phyloP scores from a whole-genome alignment of 2,888 invertebrate genomes.

The Liposcelis brunnea region DNA sequence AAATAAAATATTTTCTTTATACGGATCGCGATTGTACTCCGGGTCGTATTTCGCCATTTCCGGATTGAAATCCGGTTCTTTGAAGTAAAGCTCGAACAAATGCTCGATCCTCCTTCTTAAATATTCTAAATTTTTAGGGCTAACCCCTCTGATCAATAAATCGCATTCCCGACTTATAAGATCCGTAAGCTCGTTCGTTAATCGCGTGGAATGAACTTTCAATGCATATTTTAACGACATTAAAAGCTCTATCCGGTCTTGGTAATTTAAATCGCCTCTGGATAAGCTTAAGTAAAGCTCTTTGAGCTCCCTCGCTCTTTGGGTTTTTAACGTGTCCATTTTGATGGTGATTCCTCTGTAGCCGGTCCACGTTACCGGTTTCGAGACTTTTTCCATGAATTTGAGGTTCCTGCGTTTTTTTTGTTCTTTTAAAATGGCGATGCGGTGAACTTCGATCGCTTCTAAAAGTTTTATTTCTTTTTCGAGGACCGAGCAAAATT shows the following conservation, averaged over 20 bases:
- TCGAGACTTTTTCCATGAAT: slow-evolving; percentile 48
- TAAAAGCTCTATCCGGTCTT: slow-evolving; percentile 51
- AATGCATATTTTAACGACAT: slow-evolving; percentile 50
- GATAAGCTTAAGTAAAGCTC: slow-evolving; percentile 52
- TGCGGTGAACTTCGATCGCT: slow-evolving; percentile 49
- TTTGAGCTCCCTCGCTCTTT: slow-evolving; percentile 56
- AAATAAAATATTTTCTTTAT: slow-evolving; percentile 23
- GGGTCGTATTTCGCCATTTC: slow-evolving; percentile 35
- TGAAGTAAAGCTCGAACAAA: slow-evolving; percentile 30
- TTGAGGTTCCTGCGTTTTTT: slow-evolving; percentile 26
- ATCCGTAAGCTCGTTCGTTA: slow-evolving; percentile 38
- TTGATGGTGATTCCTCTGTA: slow-evolving; percentile 50
- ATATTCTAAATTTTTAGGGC: slow-evolving; percentile 38
- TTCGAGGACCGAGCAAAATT: slow-evolving; percentile 49
- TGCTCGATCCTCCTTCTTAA: slow-evolving; percentile 47
- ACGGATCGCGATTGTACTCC: slow-evolving; percentile 21
- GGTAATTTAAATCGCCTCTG: slow-evolving; percentile 36
- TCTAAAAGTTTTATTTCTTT: slow-evolving; percentile 53
- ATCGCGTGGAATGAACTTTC: slow-evolving; percentile 33
- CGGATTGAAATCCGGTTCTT: slow-evolving; percentile 39
- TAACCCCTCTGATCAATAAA: slow-evolving; percentile 44
- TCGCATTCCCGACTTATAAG: slow-evolving; percentile 56
- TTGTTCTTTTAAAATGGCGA: slow-evolving; percentile 18
- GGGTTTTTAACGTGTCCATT: slow-evolving; percentile 67
- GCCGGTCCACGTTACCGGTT: slow-evolving; percentile 58